phyloP scores from a whole-genome alignment of 2,888 invertebrate genomes.

The Dolomedes plantarius region DNA sequence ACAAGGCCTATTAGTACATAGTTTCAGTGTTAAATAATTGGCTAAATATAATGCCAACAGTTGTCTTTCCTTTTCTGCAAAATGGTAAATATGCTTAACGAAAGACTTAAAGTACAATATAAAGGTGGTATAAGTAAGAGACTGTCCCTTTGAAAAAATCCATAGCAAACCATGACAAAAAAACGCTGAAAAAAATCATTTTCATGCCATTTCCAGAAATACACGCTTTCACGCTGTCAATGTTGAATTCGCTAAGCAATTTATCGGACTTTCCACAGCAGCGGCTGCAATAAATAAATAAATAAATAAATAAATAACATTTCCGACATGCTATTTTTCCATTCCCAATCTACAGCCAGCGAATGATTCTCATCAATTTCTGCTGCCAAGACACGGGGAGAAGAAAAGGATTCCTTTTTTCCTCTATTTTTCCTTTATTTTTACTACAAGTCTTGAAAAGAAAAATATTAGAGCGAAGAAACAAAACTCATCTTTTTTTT shows the following conservation, averaged over 20 bases:
- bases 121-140: slow-evolving; percentile 19
- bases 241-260: slow-evolving; percentile 70
- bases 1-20: too few species aligned
- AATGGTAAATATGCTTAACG: not conserved
- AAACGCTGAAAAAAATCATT: slow-evolving; percentile 64
- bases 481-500: slow-evolving; percentile 56
- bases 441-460: slow-evolving; percentile 57
- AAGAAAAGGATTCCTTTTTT: slow-evolving; percentile 54
- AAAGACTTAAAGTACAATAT: not conserved
- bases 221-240: slow-evolving; percentile 71
- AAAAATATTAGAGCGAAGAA: slow-evolving; percentile 47
- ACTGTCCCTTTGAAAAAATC: slow-evolving; percentile 45
- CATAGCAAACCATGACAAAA: slow-evolving; percentile 49
- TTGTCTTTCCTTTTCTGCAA: too few species aligned
- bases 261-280: slow-evolving; percentile 71
- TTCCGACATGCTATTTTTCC: slow-evolving; percentile 71
- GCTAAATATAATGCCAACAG: too few species aligned
- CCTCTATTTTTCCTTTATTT: slow-evolving; percentile 44
- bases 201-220: slow-evolving; percentile 68
- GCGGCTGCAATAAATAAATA: slow-evolving; percentile 55
- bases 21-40: too few species aligned
- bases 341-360: slow-evolving; percentile 64
- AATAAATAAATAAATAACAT: slow-evolving; percentile 38
- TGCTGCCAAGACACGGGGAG: slow-evolving; percentile 55
- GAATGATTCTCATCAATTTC: slow-evolving; percentile 72